Conservation (phyloP, 2,888 invertebrate genomes). For the Mimumesa dahlbomi region DNA sequence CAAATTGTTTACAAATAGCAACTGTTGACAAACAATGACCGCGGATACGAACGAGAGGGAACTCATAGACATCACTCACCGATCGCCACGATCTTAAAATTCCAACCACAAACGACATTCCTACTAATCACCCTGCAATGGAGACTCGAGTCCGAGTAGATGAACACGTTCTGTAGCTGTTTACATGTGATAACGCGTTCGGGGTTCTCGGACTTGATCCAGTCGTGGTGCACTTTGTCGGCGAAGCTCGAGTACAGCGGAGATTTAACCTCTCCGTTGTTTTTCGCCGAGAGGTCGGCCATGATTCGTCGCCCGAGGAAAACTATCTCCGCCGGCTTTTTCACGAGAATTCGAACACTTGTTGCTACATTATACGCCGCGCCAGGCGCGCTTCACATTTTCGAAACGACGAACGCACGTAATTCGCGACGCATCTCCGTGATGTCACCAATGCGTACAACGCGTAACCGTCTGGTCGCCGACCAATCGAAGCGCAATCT, state of each 20-base stretch:
- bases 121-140: constrained; percentile 26
- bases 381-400: constrained; percentile 3
- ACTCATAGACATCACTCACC: constrained; percentile 48
- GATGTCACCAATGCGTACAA: background rate
- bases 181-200: constrained; percentile 25
- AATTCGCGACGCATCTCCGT: constrained; percentile 8
- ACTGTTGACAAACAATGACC: too few relatives aligned
- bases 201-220: constrained; percentile 59
- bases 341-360: constrained; percentile 1
- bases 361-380: constrained; percentile 12
- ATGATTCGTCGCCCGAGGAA: too few relatives aligned
- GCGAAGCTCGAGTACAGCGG: constrained; percentile 37
- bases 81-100: constrained; percentile 47
- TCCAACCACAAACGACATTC: constrained; percentile 45
- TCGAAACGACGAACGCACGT: background rate
- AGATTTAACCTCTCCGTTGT: constrained; percentile 22
- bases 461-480: constrained; percentile 17
- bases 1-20: background rate
- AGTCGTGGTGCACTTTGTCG: constrained; percentile 45
- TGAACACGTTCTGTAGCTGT: constrained; percentile 10
- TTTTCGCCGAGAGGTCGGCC: constrained; percentile 5
- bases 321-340: too few relatives aligned
- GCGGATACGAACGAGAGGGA: too few relatives aligned
- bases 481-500: constrained; percentile 5
- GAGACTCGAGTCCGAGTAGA: constrained; percentile 12